Evolutionary conservation across 2,113 vertebrate species (phyloP), one percentile per base, ranked within the genome.

Genomic region (Campylorhamphus procurvoides): DNA sequence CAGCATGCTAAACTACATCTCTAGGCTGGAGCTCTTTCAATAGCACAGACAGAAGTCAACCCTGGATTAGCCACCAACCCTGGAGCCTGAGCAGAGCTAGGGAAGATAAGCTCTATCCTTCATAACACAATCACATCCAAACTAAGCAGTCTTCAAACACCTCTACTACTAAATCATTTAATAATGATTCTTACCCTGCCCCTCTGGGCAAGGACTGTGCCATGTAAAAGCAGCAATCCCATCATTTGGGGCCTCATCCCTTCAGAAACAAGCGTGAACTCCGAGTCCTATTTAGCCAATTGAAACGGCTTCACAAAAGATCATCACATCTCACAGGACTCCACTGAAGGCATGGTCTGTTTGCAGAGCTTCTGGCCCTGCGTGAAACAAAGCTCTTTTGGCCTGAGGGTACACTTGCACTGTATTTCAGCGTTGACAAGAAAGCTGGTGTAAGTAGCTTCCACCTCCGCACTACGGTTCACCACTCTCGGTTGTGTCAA

Each of bases 401-500:
- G 95, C 94, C 80, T 1, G 3, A 78, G 64, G 83, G 68, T 63
- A 89, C 35, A 59, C 60, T 14, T 84, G 72, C 46, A 16, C 90
- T 75, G 59, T 53, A 49, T 64, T 90, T 85, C 25, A 4, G 84
- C 10, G 3, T 1, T 56, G 53, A 90, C 67, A 88, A 93, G 74
- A 95, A 92, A 80, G 86, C 37, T 4, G 2, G 79, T 44, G 27
- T 71, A 90, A 95, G 91, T 50, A 90, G 63, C 80, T 92, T 71
- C 89, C 86, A 95, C 86, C 95, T 90, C 89, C 39, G 2, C 68
- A 91, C 18, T 91, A 95, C 0, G 31, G 89, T 84, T 90, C 93
- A 92, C 93, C 86, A 90, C 91, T 90, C 91, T 92, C 0, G 1
- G 76, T 71, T 92, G 93, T 87, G 86, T 86, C 96, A 96, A 96